phyloP scores from a whole-genome alignment of 2,113 vertebrate species.

The Larimichthys crocea region DNA sequence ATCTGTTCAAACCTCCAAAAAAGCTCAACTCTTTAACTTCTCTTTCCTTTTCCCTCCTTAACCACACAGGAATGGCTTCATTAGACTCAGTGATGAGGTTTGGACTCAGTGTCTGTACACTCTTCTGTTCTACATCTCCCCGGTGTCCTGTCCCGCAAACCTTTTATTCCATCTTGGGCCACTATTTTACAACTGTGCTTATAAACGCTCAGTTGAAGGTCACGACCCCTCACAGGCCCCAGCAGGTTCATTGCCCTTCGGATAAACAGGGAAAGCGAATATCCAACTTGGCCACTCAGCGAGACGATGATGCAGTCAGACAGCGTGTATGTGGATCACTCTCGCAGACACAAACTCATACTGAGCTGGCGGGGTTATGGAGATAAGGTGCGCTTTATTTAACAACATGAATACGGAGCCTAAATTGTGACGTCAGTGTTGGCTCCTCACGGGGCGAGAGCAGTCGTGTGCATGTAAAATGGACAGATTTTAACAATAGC shows the following conservation, averaged over 20 bases:
- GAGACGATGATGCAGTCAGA: conserved; percentile 69
- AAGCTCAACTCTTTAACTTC: not conserved
- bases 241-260: conserved; percentile 25
- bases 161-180: conserved; percentile 1
- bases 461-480: not conserved
- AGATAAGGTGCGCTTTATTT: conserved; percentile 72
- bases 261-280: conserved; percentile 48
- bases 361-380: conserved; percentile 61
- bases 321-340: conserved; percentile 57
- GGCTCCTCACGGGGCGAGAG: conserved; percentile 7
- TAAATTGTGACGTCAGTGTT: conserved; percentile 50
- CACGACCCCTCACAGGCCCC: conserved; percentile 33
- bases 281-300: conserved; percentile 46
- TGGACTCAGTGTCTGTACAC: conserved; percentile 5
- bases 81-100: conserved; percentile 16
- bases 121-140: conserved; percentile 29
- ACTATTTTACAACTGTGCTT: conserved; percentile 39
- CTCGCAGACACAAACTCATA: conserved; percentile 51
- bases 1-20: not conserved
- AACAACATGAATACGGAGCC: conserved; percentile 37
- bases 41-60: too few relatives aligned
- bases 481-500: not conserved
- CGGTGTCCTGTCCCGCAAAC: conserved; percentile 16
- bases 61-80: not conserved
- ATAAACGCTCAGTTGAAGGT: conserved; percentile 49